These are phyloP conservation scores for Papilio polytes DNA, from an alignment of 1,140 invertebrate species.

Conservation along the genomic window DNA sequence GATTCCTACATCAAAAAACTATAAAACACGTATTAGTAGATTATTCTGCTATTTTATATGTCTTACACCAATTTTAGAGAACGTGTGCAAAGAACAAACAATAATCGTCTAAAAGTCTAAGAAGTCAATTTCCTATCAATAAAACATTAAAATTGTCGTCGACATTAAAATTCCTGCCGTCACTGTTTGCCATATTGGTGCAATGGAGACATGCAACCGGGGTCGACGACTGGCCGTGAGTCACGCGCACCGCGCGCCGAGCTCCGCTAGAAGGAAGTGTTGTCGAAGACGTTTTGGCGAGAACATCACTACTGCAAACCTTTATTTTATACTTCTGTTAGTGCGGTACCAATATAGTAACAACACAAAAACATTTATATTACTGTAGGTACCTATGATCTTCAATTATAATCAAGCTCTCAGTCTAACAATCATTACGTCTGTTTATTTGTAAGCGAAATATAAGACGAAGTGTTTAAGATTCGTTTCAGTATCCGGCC, in stretches of 20 bases:
- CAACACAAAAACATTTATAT: neutral
- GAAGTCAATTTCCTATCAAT: neutral
- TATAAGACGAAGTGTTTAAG: too few species aligned
- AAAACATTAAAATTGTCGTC: neutral
- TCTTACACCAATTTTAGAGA: too few species aligned
- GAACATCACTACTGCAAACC: neutral
- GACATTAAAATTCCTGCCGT: neutral
- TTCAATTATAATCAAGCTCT: too few species aligned
- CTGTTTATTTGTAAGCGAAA: too few species aligned
- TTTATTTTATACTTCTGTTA: neutral
- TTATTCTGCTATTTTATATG: too few species aligned
- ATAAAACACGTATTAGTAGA: too few species aligned
- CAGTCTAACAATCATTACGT: too few species aligned
- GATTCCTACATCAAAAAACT: too few species aligned
- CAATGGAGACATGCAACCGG: neutral
- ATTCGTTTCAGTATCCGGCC: too few species aligned
- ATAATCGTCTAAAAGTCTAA: too few species aligned
- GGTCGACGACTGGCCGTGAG: slow-evolving; percentile 20
- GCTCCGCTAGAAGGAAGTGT: slow-evolving; percentile 2
- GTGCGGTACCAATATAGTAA: neutral
- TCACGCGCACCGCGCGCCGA: neutral
- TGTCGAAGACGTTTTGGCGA: neutral
- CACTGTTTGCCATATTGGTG: neutral
- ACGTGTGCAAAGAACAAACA: too few species aligned
- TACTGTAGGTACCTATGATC: neutral